These are phyloP conservation scores for Campoplex nolae DNA, from an alignment of 2,888 invertebrate species.

Conservation along the genomic window DNA sequence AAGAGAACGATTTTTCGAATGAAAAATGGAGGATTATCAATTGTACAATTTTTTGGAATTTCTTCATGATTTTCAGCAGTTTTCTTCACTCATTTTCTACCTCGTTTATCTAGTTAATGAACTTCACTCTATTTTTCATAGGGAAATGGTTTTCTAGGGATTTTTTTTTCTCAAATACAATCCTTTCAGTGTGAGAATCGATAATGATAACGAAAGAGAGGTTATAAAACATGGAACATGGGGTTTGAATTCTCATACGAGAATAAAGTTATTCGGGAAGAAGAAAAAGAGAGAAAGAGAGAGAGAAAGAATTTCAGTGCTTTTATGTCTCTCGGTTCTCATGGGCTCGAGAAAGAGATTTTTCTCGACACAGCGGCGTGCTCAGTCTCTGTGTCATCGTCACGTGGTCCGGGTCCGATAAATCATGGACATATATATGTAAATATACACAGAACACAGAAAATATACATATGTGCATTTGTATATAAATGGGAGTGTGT, in stretches of 20 bases:
- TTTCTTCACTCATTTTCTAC: too few species aligned
- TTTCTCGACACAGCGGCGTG: slow-evolving; percentile 72
- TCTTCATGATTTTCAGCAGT: too few species aligned
- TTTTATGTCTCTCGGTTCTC: slow-evolving; percentile 25
- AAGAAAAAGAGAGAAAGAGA: background rate
- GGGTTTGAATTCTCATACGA: slow-evolving; percentile 46
- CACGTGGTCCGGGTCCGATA: slow-evolving; percentile 70
- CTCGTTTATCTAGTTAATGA: too few species aligned
- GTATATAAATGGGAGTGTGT: slow-evolving; percentile 67
- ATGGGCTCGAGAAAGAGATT: slow-evolving; percentile 20
- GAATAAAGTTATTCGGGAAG: slow-evolving; percentile 44
- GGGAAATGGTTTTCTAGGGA: background rate
- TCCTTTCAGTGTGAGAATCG: background rate
- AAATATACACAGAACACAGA: slow-evolving; percentile 55
- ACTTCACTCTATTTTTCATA: too few species aligned
- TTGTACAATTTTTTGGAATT: background rate
- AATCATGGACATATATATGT: slow-evolving; percentile 79
- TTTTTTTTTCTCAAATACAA: background rate
- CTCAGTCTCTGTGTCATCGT: slow-evolving; percentile 80
- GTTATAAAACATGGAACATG: background rate
- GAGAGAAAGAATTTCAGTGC: background rate
- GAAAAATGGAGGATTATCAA: background rate
- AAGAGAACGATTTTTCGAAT: background rate
- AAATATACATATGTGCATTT: slow-evolving; percentile 58
- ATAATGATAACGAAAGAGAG: background rate